Conservation (phyloP, 2,113 vertebrate genomes). For the Buteo buteo region DNA sequence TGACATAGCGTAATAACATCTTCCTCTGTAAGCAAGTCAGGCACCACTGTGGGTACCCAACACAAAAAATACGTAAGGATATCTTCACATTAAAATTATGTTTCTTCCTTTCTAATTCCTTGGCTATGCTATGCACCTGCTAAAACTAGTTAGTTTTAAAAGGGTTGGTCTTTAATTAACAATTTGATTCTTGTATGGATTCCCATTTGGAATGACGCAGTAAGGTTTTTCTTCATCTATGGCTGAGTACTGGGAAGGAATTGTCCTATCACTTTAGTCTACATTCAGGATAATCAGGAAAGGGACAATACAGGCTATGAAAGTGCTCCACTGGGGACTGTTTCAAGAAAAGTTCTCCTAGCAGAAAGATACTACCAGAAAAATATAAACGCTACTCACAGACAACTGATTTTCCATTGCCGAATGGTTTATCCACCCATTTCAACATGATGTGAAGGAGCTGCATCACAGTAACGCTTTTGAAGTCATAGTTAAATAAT, state of each 20-base stretch:
- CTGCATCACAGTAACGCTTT: background rate
- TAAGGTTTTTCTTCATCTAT: background rate
- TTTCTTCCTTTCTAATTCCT: background rate
- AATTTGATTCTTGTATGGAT: background rate
- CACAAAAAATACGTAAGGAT: background rate
- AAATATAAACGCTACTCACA: background rate
- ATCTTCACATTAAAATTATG: background rate
- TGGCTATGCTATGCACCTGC: background rate
- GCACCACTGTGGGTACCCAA: background rate
- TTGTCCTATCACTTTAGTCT: background rate
- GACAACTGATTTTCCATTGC: background rate
- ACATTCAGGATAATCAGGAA: background rate
- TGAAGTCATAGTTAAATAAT: background rate
- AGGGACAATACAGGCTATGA: background rate
- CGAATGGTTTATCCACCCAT: background rate
- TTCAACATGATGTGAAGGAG: background rate
- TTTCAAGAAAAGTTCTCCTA: background rate
- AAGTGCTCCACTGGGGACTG: background rate
- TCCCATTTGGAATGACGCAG: background rate
- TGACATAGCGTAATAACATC: background rate
- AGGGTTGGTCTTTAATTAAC: background rate
- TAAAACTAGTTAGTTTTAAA: background rate
- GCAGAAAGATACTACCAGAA: background rate
- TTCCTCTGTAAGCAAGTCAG: background rate
- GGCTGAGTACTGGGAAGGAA: background rate